Evolutionary conservation across 2,797 vertebrate species (phyloP).

Genomic region (Oceanodroma leucorhoa): DNA sequence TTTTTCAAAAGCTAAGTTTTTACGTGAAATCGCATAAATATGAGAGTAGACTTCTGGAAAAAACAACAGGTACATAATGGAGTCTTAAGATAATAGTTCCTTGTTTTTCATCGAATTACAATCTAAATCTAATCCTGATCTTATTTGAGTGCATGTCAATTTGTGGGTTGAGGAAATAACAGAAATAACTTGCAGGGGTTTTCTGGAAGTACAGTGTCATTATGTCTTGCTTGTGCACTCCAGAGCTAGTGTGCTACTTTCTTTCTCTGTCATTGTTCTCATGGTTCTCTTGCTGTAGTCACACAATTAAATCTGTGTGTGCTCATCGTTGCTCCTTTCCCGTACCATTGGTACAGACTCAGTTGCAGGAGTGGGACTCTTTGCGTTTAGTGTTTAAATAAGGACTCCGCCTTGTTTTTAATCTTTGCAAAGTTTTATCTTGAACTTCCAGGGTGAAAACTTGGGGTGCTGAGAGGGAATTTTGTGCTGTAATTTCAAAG

Average conservation of each 20-base stretch:
- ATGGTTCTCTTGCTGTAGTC: neutral
- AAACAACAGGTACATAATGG: neutral
- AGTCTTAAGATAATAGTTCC: neutral
- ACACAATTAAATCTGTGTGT: neutral
- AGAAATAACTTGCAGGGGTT: neutral
- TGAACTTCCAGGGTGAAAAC: neutral
- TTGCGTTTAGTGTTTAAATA: neutral
- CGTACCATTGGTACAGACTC: neutral
- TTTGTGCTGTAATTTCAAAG: neutral
- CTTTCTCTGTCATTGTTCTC: slow-evolving; percentile 25
- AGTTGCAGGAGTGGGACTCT: neutral
- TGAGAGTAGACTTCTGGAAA: neutral
- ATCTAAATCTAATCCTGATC: neutral
- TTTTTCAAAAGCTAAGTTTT: neutral
- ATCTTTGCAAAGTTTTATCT: neutral
- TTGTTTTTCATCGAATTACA: neutral
- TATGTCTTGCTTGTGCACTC: neutral
- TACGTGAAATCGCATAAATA: fast-evolving
- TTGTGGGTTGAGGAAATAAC: neutral
- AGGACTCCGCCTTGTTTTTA: neutral
- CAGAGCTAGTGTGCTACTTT: neutral
- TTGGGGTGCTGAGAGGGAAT: neutral
- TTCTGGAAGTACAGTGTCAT: neutral
- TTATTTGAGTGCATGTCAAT: neutral
- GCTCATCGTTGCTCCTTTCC: neutral